Evolutionary conservation across 92 coral and sea anemone genomes (phyloP), one percentile per base, ranked within the genome.

Genomic region (Actinostola sp.): DNA sequence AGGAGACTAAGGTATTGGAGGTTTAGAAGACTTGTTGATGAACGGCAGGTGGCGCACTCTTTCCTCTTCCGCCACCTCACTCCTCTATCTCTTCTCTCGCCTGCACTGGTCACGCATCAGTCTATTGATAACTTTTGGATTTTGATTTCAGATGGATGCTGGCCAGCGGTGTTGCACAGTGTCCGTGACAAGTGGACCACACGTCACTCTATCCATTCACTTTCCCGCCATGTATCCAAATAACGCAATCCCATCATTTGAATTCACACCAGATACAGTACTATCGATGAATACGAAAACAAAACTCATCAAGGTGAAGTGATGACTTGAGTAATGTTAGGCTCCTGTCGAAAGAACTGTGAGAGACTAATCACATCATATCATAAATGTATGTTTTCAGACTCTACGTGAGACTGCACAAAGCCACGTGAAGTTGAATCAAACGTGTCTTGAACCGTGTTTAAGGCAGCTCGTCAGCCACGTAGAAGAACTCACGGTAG

Each of bases 181-280:
- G 60, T 85, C 88, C 38, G 97, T 89, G 35, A 85, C 92, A 44
- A 91, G 86, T 61, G 88, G 97, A 35, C 55, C 82, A 45, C 70
- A 72, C 29, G 93, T 91, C 20, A 88, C 88, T 17, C 70, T 95
- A 33, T 89, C 86, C 29, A 95, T 95, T 50, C 88, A 82, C 69
- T 95, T 95, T 76, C 99, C 99, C 17, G 64, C 89, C 49, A 86
- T 79, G 48, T 95, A 95, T 71, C 99, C 99, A 45, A 87, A 85
- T 75, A 86, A 95, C 52, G 99, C 97, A 28, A 86, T 87, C 13
- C 99, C 99, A 2, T 88, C 92, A 2, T 95, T 95, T 77, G 99
- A 88, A 46, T 86, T 91, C 52, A 88, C 97, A 8, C 79, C 89
- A 8, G 99, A 95, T 55, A 81, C 99, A 21, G 79, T 92, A 33